A percentile compares a stretch with the other conserved stretches of the same genome.
phyloP scores from a whole-genome alignment of 2,113 vertebrate species.

The Vimba vimba region DNA sequence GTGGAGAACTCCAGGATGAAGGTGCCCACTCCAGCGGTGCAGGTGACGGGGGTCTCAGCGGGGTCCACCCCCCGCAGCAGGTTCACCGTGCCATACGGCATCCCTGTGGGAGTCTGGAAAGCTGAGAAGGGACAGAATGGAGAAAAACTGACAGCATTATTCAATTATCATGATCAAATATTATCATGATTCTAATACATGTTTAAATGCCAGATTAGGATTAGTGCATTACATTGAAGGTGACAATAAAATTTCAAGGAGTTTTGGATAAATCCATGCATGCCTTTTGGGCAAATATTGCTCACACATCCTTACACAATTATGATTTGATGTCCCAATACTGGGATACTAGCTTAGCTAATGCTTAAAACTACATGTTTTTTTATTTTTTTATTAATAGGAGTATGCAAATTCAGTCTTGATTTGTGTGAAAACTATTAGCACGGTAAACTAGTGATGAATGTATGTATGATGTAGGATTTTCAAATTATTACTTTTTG shows the following conservation, averaged over 20 bases:
- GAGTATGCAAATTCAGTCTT: background rate
- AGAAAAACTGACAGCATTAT: background rate
- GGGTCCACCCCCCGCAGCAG: constrained; percentile 89
- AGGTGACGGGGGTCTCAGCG: constrained; percentile 93
- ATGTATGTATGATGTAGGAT: background rate
- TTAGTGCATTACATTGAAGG: background rate
- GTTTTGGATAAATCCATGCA: background rate
- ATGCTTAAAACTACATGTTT: no score
- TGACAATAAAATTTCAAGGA: background rate
- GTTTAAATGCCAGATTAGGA: no score
- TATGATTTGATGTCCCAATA: background rate
- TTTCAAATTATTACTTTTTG: background rate
- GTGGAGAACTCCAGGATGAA: constrained; percentile 96
- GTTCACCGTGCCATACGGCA: constrained; percentile 98
- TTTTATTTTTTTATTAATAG: no score
- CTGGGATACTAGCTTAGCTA: no score
- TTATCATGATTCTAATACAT: background rate
- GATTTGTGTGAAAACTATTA: background rate
- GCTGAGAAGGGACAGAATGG: constrained; percentile 71
- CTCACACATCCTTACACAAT: background rate
- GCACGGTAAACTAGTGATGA: no score
- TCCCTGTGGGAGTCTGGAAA: constrained; percentile 93
- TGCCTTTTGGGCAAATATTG: background rate
- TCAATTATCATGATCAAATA: background rate
- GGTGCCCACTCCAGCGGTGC: constrained; percentile 94